Base-by-base conservation (phyloP, 2,888 invertebrate genomes). In the Chrysolina oricalcia region DNA sequence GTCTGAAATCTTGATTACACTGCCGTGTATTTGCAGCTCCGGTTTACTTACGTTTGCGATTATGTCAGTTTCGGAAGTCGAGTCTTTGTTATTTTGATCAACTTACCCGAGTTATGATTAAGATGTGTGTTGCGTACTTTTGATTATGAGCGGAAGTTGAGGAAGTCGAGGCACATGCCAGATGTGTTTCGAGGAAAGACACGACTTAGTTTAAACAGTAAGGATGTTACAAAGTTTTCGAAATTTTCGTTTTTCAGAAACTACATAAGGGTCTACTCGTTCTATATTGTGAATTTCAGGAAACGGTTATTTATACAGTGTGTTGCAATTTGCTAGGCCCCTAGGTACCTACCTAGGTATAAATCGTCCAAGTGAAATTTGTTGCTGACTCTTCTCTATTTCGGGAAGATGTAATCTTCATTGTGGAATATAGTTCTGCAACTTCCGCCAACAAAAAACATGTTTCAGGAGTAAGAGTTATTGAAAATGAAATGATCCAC, bases 1-100 rank as follows among this genome's bases (percentile, higher is more conserved):
- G 69, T 69, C 53, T 69, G 50, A 69, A 40, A 59, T 69, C 69
- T 56, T 56, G 23, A 56, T 56, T 56, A 56, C 56, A 11, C 41
- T 56, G 40, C 56, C 69, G 41, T 69, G 50, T 69, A 69, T 69
- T 59, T 69, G 19, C 46, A 53, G 35, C n/a, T 40, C 4, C 19
- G 15, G 53, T 48, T 27, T 48, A 67, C 68, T 27, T 48, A 67
- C 67, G 15, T 23, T 67, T 46, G 48, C 50, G 43, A 19, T 46
- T 48, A 43, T n/a, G 41, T 21, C 21, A 65, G 65, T 43, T 46
- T 23, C 5, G 50, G 35, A 67, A 21, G 43, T 67, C 50, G 21
- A 19, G 67, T 48, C 23, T 46, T 67, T 19, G 15, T 48, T 48
- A 21, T 67, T 48, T 48, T 67, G 27, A 48, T 73, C 68, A 56